Evolutionary conservation across 2,888 invertebrate genomes (phyloP), one percentile per base, ranked within the genome.

Genomic region (Globia sparganii): DNA sequence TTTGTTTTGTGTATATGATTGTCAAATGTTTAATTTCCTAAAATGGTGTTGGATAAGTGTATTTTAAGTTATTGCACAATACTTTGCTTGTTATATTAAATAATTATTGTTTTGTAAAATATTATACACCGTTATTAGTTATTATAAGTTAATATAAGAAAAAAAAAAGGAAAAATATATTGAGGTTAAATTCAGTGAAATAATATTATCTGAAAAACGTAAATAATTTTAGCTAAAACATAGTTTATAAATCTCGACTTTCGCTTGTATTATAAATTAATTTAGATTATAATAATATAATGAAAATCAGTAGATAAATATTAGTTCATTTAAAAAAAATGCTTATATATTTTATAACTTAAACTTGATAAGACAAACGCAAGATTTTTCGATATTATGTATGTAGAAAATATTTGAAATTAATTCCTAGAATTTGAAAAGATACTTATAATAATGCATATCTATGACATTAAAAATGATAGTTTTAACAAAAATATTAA

Each of bases 1-100:
- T 3, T 2, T 56, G 34, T 61, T 46, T 43, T 28, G 15, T 49
- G 49, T 31, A 18, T 1, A 2, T 64, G 15, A 4, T 21, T 72
- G 18, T 56, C 6, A 64, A 65, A 40, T 25, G 8, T 67, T 49
- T 77, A 1, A 46, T 64, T 68, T 37, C 3, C 13, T 65, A 64
- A 46, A 59, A 43, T 9, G 84, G 80, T 80, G 72, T 69, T 25
- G 80, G 75, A 56, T 77, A 75, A 65, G n/a, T 72, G 49, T 77
- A 81, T 70, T 31, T 77, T 81, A 87, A 83, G 81, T 86, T 82
- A 69, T 46, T 86, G 89, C 89, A 88, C 88, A 88, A 89, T 78
- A n/a, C 37, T 75, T 73, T 78, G 71, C 78, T 81, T 80, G 40
- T 64, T 4, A 46, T 61, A 40, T 4, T 37, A 65, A 49, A 43